Evolutionary conservation across 2,888 invertebrate genomes (phyloP), one percentile per base, ranked within the genome.

Genomic region (Gisinianus flammeolus): DNA sequence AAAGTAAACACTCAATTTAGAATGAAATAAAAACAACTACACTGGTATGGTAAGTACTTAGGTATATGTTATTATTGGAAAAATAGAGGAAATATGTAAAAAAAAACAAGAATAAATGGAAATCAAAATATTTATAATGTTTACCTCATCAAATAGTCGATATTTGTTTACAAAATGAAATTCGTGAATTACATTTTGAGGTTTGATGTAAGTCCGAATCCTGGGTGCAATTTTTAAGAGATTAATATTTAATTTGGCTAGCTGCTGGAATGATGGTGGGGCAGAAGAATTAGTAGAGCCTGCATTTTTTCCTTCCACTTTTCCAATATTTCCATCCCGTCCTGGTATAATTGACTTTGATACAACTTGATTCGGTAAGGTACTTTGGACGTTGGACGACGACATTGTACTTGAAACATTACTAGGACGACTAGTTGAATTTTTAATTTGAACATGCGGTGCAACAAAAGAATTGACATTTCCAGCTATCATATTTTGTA

Each of bases 141-240:
- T 58, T 31, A 85, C 85, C 83, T 85, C 85, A 77, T 85, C 83
- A 79, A 84, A 85, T 5, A 83, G 82, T 44, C 85, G 77, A 69
- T 83, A 81, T 62, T 80, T 81, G 68, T 83, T 85, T 12, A 84
- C 83, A 73, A 76, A 85, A 74, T 84, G 85, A 72, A 85, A 85
- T 30, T 83, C 84, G 73, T 85, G 85, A 77, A 82, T 80, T 30
- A 80, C 52, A 66, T 82, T 83, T 10, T 80, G 68, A 54, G 68
- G 68, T 58, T 82, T 83, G 22, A 79, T 68, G 31, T 73, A 72
- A 5, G 84, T 84, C 3, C 83, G 56, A 28, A 83, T 83, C n/a
- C 83, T 75, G 3, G 84, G 83, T 33, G 79, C 80, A 35, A 83
- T 81, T 80, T 81, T 83, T 10, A 84, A 62, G 24, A 80, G 24